These are phyloP conservation scores for Ctenopoma multispine DNA, from an alignment of 2,797 vertebrate species.

Conservation along the genomic window DNA sequence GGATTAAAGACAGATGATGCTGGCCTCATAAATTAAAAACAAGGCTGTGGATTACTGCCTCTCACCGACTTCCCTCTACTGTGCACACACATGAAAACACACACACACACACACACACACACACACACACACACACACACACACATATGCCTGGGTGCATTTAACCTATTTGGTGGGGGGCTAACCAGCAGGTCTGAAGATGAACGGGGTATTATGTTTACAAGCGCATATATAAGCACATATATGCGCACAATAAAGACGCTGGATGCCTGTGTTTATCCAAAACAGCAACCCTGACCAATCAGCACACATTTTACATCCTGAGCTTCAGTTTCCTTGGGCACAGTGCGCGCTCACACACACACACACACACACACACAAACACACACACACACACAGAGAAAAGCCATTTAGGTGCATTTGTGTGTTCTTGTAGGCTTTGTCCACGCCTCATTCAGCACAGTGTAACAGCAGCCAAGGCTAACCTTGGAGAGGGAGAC, in stretches of 20 bases:
- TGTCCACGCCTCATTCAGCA: slow-evolving; percentile 60
- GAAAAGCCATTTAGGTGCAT: neutral
- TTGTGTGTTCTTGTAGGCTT: slow-evolving; percentile 17
- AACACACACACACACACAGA: no score
- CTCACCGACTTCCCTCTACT: neutral
- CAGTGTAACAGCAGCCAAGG: slow-evolving; percentile 42
- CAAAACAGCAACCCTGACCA: slow-evolving; percentile 31
- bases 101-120: no score
- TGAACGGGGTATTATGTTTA: slow-evolving; percentile 36
- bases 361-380: neutral
- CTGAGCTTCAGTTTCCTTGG: slow-evolving; percentile 27
- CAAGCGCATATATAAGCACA: neutral
- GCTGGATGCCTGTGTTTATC: slow-evolving; percentile 14
- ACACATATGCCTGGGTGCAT: slow-evolving; percentile 18
- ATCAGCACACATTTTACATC: slow-evolving; percentile 35
- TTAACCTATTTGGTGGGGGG: neutral
- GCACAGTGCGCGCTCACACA: neutral
- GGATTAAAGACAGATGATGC: slow-evolving; percentile 54
- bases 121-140: no score
- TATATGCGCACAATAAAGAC: neutral
- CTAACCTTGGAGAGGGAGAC: slow-evolving; percentile 40
- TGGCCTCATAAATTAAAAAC: slow-evolving; percentile 49
- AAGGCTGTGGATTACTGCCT: slow-evolving; percentile 9
- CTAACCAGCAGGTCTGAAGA: slow-evolving; percentile 29
- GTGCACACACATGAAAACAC: slow-evolving; percentile 14